Evolutionary conservation across 2,888 invertebrate genomes (phyloP).

Genomic region (Leucoma salicis): DNA sequence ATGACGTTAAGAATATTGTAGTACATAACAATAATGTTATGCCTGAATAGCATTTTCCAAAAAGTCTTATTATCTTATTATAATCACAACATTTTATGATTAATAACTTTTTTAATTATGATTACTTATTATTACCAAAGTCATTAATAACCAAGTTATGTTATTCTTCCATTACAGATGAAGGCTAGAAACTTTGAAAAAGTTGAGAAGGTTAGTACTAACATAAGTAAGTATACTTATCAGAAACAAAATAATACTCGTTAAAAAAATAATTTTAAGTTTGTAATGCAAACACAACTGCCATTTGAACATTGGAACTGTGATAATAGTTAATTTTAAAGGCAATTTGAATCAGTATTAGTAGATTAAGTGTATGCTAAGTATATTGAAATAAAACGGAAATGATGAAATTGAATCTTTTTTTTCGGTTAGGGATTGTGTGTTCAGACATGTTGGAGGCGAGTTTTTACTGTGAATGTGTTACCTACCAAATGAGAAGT

Average conservation of each 20-base stretch:
- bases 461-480: slow-evolving; percentile 56
- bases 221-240: slow-evolving; percentile 41
- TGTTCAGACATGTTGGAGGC: slow-evolving; percentile 78
- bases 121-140: too few species aligned
- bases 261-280: slow-evolving; percentile 6
- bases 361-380: slow-evolving; percentile 19
- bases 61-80: too few species aligned
- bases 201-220: slow-evolving; percentile 96
- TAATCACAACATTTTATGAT: too few species aligned
- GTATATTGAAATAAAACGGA: slow-evolving; percentile 55
- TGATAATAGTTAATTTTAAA: slow-evolving; percentile 3
- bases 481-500: too few species aligned
- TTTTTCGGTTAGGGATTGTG: slow-evolving; percentile 74
- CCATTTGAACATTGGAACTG: background rate
- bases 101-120: too few species aligned
- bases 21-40: too few species aligned
- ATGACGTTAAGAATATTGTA: too few species aligned
- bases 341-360: background rate
- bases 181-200: slow-evolving; percentile 98
- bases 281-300: slow-evolving; percentile 8
- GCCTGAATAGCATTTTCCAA: too few species aligned
- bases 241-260: slow-evolving; percentile 29
- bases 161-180: slow-evolving; percentile 87
- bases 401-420: slow-evolving; percentile 53
- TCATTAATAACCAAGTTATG: background rate